phyloP scores from a whole-genome alignment of 2,113 vertebrate genomes.

The Astatoreochromis straeleni region DNA sequence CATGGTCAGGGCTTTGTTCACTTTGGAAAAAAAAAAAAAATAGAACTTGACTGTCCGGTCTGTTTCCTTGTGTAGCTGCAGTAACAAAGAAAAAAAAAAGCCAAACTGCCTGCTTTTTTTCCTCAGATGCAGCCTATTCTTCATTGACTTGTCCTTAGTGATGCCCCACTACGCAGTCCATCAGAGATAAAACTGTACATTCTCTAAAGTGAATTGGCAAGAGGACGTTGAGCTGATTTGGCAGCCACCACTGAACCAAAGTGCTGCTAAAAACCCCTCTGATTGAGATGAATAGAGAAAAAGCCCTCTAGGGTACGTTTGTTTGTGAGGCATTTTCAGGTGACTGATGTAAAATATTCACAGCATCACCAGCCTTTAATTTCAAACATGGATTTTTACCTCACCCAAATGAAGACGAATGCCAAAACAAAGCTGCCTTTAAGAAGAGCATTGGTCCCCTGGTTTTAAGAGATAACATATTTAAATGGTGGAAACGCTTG shows the following conservation, averaged over 20 bases:
- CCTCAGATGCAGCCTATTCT: constrained; percentile 7
- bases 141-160: constrained; percentile 26
- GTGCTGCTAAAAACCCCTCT: constrained; percentile 53
- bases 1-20: background rate
- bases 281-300: constrained; percentile 61
- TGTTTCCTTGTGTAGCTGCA: background rate
- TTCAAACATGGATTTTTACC: constrained; percentile 43
- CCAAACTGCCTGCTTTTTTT: background rate
- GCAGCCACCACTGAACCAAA: constrained; percentile 39
- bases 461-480: constrained; percentile 40
- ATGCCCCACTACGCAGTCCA: constrained; percentile 10
- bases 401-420: constrained; percentile 47
- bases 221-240: constrained; percentile 39
- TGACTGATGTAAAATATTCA: constrained; percentile 69
- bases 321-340: constrained; percentile 56
- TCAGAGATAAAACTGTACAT: constrained; percentile 48
- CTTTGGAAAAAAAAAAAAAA: background rate
- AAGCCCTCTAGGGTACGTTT: constrained; percentile 49
- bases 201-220: constrained; percentile 57
- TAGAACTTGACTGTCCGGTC: background rate
- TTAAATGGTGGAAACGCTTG: constrained; percentile 22
- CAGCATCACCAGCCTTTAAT: constrained; percentile 58
- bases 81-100: background rate
- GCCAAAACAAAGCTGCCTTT: constrained; percentile 42
- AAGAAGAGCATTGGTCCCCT: constrained; percentile 8